These are phyloP conservation scores for Salpingus planirostris DNA, from an alignment of 2,888 invertebrate genomes.

Conservation along the genomic window DNA sequence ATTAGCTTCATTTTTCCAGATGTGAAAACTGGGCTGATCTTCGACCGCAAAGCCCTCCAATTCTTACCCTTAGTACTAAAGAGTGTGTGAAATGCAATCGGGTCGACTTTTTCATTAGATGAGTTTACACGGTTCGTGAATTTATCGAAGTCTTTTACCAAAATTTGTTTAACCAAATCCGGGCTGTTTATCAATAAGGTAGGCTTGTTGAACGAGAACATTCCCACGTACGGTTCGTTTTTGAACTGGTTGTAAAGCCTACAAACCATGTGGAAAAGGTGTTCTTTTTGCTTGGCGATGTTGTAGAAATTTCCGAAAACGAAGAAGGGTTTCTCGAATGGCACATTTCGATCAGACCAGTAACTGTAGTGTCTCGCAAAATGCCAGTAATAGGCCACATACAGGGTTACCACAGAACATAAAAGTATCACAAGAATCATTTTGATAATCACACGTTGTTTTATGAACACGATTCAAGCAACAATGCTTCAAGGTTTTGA, in stretches of 20 bases:
- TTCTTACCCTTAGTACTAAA: conserved; percentile 40
- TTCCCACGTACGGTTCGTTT: conserved; percentile 35
- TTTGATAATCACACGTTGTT: too few species aligned
- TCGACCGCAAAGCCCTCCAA: conserved; percentile 45
- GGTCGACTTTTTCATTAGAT: conserved; percentile 37
- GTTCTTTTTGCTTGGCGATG: conserved; percentile 30
- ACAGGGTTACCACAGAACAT: too few species aligned
- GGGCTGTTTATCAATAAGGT: conserved; percentile 40
- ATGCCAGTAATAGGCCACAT: too few species aligned
- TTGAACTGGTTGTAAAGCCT: conserved; percentile 18
- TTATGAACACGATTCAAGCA: too few species aligned
- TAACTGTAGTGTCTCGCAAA: background rate
- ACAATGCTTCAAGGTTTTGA: too few species aligned
- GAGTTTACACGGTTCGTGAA: conserved; percentile 41
- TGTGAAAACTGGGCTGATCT: conserved; percentile 46
- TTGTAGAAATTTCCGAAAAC: conserved; percentile 23
- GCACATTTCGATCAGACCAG: conserved; percentile 36
- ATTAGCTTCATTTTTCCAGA: conserved; percentile 46
- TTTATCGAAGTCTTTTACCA: conserved; percentile 42
- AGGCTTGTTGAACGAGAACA: conserved; percentile 42
- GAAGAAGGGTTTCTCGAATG: conserved; percentile 39
- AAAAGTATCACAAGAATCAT: too few species aligned
- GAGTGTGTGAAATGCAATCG: conserved; percentile 36
- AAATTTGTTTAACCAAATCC: conserved; percentile 38
- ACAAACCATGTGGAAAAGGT: conserved; percentile 19